Percentiles rank a stretch among this genome's conserved stretches.
Evolutionary conservation across 2,113 vertebrate genomes (phyloP).

Genomic region (Dolichallabes microphthalmus): DNA sequence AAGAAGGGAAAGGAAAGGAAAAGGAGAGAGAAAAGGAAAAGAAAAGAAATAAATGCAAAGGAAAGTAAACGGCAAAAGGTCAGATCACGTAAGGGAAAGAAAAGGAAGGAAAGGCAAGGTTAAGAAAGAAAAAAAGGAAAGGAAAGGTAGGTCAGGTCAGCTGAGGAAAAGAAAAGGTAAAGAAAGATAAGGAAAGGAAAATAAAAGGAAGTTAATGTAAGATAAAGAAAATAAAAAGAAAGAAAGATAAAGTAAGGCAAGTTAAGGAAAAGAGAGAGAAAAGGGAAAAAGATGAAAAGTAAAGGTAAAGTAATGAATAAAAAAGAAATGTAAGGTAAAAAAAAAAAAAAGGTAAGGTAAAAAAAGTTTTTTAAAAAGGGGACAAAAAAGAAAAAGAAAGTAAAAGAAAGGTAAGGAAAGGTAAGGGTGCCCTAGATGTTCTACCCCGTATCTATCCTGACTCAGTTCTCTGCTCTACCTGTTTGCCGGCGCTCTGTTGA

Average conservation of each 20-base stretch:
- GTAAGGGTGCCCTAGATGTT: not conserved
- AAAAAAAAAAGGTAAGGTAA: not conserved
- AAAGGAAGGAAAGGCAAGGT: not conserved
- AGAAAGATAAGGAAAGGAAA: not conserved
- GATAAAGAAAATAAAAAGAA: not conserved
- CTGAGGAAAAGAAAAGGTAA: not conserved
- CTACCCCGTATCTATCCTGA: not conserved
- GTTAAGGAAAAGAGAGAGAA: too few species aligned
- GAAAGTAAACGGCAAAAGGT: not conserved
- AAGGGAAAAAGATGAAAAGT: too few species aligned
- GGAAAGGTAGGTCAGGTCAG: not conserved
- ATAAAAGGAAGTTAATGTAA: not conserved
- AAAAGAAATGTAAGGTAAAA: not conserved
- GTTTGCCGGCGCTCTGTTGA: constrained; percentile 21
- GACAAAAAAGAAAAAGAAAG: not conserved
- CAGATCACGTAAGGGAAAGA: too few species aligned
- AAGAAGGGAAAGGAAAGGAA: not conserved
- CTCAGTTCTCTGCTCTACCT: constrained; percentile 53
- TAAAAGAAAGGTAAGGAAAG: not conserved
- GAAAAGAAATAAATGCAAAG: not conserved
- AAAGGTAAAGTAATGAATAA: not conserved
- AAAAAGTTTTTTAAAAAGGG: not conserved
- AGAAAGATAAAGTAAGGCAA: too few species aligned
- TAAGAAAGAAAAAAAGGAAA: not conserved
- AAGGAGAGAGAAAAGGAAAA: not conserved